A percentile compares a stretch with the other conserved stretches of the same genome.
These are phyloP conservation scores for Drosophila helvetica DNA, from an alignment of 2,888 invertebrate species.

Conservation along the genomic window DNA sequence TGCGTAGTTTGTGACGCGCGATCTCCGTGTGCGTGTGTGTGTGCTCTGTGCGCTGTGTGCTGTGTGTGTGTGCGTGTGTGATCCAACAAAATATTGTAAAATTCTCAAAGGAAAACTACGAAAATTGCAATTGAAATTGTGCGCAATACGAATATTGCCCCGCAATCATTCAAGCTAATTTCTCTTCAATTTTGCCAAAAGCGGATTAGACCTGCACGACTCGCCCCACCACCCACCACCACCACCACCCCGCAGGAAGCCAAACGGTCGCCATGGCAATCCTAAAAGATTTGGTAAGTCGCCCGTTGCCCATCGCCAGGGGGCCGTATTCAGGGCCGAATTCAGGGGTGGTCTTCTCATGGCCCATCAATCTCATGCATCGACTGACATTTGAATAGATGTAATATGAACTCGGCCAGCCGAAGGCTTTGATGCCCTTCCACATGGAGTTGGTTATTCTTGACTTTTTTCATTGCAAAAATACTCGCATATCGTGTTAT, in stretches of 20 bases:
- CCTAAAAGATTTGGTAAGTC: slow-evolving; percentile 39
- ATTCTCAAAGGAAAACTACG: slow-evolving; percentile 44
- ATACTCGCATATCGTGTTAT: too few species aligned
- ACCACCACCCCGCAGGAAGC: slow-evolving; percentile 26
- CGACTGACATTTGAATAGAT: neutral
- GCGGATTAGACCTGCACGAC: slow-evolving; percentile 33
- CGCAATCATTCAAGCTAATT: slow-evolving; percentile 32
- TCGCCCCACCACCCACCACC: neutral
- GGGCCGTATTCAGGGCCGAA: slow-evolving; percentile 9
- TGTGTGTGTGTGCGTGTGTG: slow-evolving; percentile 32
- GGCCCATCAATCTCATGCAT: slow-evolving; percentile 1
- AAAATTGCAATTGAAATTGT: slow-evolving; percentile 27
- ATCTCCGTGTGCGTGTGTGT: slow-evolving; percentile 17
- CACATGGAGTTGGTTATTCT: too few species aligned
- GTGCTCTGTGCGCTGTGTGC: too few species aligned
- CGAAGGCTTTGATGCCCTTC: neutral
- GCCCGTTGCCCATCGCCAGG: slow-evolving; percentile 15
- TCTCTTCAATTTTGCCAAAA: slow-evolving; percentile 44
- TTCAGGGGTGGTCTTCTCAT: slow-evolving; percentile 8
- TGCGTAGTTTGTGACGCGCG: slow-evolving; percentile 66
- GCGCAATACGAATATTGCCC: slow-evolving; percentile 40
- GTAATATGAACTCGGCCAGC: neutral
- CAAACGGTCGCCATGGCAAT: slow-evolving; percentile 38
- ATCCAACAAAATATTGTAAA: slow-evolving; percentile 47
- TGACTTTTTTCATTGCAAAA: too few species aligned